phyloP scores from a whole-genome alignment of 2,797 vertebrate species.

The Octomys mimax region DNA sequence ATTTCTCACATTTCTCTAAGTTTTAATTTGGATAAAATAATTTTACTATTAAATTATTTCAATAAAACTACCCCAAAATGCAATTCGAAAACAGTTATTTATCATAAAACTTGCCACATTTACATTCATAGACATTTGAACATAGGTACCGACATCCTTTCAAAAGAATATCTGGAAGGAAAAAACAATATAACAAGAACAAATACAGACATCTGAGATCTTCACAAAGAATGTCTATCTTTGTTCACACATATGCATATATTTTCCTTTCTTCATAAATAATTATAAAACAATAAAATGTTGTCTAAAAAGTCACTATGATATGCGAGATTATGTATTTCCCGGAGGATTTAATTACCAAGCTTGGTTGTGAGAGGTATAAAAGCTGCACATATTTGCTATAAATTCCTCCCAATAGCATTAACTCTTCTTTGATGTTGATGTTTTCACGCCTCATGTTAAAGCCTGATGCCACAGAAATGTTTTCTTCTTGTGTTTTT shows the following conservation, averaged over 20 bases:
- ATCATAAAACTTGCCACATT: constrained; percentile 55
- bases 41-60: constrained; percentile 54
- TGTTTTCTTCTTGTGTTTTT: neutral
- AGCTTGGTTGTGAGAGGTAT: constrained; percentile 1
- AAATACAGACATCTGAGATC: neutral
- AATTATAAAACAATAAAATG: neutral
- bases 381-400: neutral
- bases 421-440: neutral
- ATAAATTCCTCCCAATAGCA: constrained; percentile 29
- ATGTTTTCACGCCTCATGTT: neutral
- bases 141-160: neutral
- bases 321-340: neutral
- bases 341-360: neutral
- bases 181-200: neutral
- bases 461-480: constrained; percentile 26
- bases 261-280: constrained; percentile 52
- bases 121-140: constrained; percentile 54
- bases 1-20: constrained; percentile 33
- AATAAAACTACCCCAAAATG: constrained; percentile 56
- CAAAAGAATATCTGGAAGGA: neutral
- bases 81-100: constrained; percentile 43
- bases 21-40: constrained; percentile 50
- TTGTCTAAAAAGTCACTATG: constrained; percentile 43
- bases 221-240: constrained; percentile 17
- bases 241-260: constrained; percentile 40